Conservation (phyloP, 2,888 invertebrate genomes). For the Acanthopleura granulata region DNA sequence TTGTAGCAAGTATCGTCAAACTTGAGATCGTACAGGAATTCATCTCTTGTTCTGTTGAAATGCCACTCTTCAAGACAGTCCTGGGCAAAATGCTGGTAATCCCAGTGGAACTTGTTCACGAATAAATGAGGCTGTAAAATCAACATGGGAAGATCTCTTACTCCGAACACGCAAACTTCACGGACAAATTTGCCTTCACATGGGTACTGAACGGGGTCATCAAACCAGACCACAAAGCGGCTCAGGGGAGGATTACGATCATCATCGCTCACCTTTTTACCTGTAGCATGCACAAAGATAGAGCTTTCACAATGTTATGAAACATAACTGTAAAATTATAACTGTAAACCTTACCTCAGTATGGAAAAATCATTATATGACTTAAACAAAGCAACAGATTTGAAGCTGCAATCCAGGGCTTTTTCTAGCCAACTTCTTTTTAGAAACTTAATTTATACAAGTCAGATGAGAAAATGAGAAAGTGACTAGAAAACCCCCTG, state of each 20-base stretch:
- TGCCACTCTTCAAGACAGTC: conserved; percentile 63
- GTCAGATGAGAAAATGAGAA: too few relatives aligned
- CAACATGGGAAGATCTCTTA: conserved; percentile 54
- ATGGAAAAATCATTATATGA: too few relatives aligned
- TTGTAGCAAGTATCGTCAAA: conserved; percentile 8
- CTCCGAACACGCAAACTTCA: conserved; percentile 61
- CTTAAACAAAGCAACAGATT: too few relatives aligned
- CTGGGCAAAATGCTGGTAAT: conserved; percentile 50
- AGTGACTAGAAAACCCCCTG: too few relatives aligned
- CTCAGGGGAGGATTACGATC: conserved; percentile 43
- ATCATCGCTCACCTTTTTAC: conserved; percentile 6
- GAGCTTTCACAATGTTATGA: background rate
- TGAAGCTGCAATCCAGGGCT: too few relatives aligned
- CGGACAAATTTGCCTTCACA: conserved; percentile 57
- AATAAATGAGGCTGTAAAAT: conserved; percentile 49
- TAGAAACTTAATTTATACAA: too few relatives aligned
- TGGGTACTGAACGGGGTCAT: conserved; percentile 38
- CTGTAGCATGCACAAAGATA: conserved; percentile 13
- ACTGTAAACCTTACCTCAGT: too few relatives aligned
- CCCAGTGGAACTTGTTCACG: conserved; percentile 61
- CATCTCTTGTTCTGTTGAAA: conserved; percentile 43
- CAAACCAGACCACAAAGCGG: conserved; percentile 59
- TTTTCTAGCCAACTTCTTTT: too few relatives aligned
- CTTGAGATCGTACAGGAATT: background rate
- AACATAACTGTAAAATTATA: too few relatives aligned